These are phyloP conservation scores for Trichacis sp. DNA, from an alignment of 2,888 invertebrate genomes.

Conservation along the genomic window DNA sequence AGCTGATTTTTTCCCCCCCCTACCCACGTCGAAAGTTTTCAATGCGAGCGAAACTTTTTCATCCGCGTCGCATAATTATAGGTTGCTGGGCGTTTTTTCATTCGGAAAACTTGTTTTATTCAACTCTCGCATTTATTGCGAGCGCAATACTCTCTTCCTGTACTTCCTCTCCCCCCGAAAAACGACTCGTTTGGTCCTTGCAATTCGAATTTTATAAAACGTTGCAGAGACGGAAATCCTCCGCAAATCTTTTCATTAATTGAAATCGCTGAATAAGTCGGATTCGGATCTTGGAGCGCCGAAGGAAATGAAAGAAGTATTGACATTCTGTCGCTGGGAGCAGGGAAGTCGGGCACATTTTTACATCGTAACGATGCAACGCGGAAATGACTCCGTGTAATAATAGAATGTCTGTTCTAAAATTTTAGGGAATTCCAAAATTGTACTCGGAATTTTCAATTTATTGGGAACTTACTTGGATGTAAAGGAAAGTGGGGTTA, in stretches of 20 bases:
- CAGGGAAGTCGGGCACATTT: neutral
- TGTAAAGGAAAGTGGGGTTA: too few relatives aligned
- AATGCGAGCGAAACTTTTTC: neutral
- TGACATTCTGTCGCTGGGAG: slow-evolving; percentile 1
- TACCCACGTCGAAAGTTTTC: too few relatives aligned
- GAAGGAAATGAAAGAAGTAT: slow-evolving; percentile 2
- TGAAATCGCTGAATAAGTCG: neutral
- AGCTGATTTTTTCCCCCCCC: too few relatives aligned
- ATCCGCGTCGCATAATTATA: too few relatives aligned
- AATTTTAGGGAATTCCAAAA: too few relatives aligned
- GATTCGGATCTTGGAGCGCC: neutral
- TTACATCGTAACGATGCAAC: neutral
- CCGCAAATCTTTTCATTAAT: neutral
- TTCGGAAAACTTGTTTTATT: slow-evolving; percentile 1
- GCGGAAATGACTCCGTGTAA: too few relatives aligned
- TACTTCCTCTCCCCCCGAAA: too few relatives aligned
- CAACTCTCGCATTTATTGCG: neutral
- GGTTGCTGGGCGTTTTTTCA: neutral
- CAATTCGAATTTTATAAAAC: neutral
- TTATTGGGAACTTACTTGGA: too few relatives aligned
- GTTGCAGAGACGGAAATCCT: neutral
- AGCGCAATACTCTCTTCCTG: neutral
- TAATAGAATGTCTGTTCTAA: too few relatives aligned
- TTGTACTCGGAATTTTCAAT: too few relatives aligned
- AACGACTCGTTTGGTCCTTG: neutral